Percentiles rank a stretch among this genome's conserved stretches.
Evolutionary conservation across 2,888 invertebrate genomes (phyloP).

Genomic region (Cyrtodaria siliqua): DNA sequence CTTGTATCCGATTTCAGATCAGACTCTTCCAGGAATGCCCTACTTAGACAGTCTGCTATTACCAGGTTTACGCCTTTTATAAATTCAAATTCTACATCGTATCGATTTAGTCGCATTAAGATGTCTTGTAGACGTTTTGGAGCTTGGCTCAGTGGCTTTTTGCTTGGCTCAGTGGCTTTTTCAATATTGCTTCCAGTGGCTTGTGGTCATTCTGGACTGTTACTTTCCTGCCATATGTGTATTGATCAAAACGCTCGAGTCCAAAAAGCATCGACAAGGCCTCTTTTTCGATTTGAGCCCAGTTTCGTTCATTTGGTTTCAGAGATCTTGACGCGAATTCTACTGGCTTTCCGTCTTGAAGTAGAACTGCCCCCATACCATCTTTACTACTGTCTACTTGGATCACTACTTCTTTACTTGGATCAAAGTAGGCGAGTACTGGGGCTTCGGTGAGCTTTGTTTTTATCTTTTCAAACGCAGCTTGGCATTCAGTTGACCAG

Average conservation of each 20-base stretch:
- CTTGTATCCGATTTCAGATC: not conserved
- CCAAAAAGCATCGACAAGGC: slow-evolving; percentile 51
- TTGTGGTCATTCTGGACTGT: slow-evolving; percentile 53
- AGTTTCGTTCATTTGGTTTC: slow-evolving; percentile 54
- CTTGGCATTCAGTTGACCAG: slow-evolving; percentile 52
- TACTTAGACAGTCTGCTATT: slow-evolving; percentile 52
- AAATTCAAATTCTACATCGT: slow-evolving; percentile 54
- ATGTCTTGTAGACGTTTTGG: slow-evolving; percentile 58
- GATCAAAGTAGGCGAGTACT: no score
- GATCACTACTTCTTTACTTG: no score
- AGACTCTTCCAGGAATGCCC: slow-evolving; percentile 30
- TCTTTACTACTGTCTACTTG: slow-evolving; percentile 63
- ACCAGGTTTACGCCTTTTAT: slow-evolving; percentile 41
- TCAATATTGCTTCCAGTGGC: slow-evolving; percentile 50
- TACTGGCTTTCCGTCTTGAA: slow-evolving; percentile 58
- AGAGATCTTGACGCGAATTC: slow-evolving; percentile 62
- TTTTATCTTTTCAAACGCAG: slow-evolving; percentile 49
- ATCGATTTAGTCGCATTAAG: slow-evolving; percentile 53
- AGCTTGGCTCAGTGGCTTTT: no score
- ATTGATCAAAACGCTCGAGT: slow-evolving; percentile 60
- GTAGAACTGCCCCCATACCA: slow-evolving; percentile 56
- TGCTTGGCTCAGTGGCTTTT: slow-evolving; percentile 49
- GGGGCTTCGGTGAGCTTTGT: no score
- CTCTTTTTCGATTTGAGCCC: slow-evolving; percentile 70
- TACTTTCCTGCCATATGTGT: slow-evolving; percentile 41